A percentile compares a stretch with the other conserved stretches of the same genome.
Evolutionary conservation across 2,888 invertebrate genomes (phyloP).

Genomic region (Drosophila atripex): DNA sequence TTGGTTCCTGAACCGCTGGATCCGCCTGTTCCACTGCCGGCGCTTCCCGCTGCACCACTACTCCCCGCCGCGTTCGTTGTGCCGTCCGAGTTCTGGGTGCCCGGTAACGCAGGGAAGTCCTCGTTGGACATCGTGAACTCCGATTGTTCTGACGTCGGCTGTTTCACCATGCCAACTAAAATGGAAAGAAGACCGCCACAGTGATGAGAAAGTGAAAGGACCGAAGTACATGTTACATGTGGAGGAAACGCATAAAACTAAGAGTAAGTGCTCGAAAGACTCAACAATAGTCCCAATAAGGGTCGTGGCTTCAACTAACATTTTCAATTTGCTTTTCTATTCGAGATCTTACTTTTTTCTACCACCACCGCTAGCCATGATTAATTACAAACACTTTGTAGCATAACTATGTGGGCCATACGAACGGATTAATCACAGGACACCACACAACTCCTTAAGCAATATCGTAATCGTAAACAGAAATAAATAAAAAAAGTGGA

Average conservation of each 20-base stretch:
- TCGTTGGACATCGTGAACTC: constrained; percentile 99
- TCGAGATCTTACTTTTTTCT: constrained; percentile 1
- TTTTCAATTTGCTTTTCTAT: not conserved
- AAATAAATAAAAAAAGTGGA: constrained; percentile 70
- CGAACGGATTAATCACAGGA: constrained; percentile 11
- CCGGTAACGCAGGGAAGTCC: constrained; percentile 99
- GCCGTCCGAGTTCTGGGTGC: constrained; percentile 90
- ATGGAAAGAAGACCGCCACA: constrained; percentile 35
- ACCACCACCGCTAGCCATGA: constrained; percentile 2
- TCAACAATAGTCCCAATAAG: not conserved
- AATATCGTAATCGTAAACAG: constrained; percentile 48
- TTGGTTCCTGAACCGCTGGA: constrained; percentile 57
- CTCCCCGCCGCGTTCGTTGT: constrained; percentile 81
- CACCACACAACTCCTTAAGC: constrained; percentile 14
- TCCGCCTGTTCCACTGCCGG: constrained; percentile 51
- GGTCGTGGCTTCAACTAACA: too few relatives aligned
- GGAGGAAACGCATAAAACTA: not conserved
- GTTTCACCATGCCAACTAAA: constrained; percentile 96
- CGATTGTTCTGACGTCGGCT: constrained; percentile 95
- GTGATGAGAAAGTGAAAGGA: constrained; percentile 24
- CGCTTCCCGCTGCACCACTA: constrained; percentile 15
- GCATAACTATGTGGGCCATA: constrained; percentile 23
- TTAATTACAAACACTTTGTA: constrained; percentile 26
- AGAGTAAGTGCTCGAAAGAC: not conserved
- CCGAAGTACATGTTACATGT: not conserved